Evolutionary conservation across 2,888 invertebrate species (phyloP), one percentile per base, ranked within the genome.

Genomic region (Lycia hirtaria): DNA sequence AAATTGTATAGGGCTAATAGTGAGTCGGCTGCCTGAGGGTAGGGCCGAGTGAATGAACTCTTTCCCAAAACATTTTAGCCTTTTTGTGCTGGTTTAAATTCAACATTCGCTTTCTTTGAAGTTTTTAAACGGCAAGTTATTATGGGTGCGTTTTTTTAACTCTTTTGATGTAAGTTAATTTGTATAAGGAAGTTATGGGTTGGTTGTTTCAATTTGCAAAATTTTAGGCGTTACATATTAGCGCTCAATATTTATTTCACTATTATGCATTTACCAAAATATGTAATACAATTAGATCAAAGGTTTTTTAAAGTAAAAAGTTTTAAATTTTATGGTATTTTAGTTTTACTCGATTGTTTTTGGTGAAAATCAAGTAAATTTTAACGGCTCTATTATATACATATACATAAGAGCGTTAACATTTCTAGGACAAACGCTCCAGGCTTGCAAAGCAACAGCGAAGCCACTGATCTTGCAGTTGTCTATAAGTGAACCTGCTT

Each of bases 1-100:
- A 86, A 86, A 85, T 83, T 81, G 76, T 73, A 71, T 64, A 68
- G 67, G 65, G 69, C 73, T 83, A 83, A 83, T 85, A 81, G 80
- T 81, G 71, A 80, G 76, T 76, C 78, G 70, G 62, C 48, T 65
- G 80, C 85, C 85, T 66, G 65, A 66, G 77, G 87, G 72, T 62
- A 60, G 61, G 30, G 51, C 43, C 51, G 71, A 71, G 85, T 84
- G 80, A 86, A 84, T 69, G 85, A 85, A 82, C 87, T 71, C 65
- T 57, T 60, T 60, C 50, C 52, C 45, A 63, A 67, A 70, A 68
- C 59, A 62, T 72, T 71, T 73, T 72, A 65, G 62, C 63, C 47
- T 68, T 71, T 72, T 64, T 67, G 49, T 60, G 62, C 67, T 54
- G 54, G 65, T 54, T 60, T 65, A 63, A 65, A 64, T 65, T 68